Conservation (phyloP, 1,140 invertebrate species). For the Trinorchestia longiramus region DNA sequence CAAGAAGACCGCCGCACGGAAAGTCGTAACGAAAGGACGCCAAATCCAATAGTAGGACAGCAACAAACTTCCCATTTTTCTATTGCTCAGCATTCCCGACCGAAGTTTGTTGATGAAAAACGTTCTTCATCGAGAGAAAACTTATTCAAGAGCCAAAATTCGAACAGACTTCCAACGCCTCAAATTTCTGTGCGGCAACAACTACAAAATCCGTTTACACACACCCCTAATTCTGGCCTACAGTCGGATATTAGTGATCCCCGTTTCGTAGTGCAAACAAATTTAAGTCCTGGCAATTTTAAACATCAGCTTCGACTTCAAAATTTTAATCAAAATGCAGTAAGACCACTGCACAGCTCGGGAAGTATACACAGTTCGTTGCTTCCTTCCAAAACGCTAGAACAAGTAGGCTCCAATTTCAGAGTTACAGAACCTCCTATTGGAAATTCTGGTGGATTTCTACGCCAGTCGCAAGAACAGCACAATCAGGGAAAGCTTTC, state of each 20-base stretch:
- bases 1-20: background rate
- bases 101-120: background rate
- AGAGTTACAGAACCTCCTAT: background rate
- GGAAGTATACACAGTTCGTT: background rate
- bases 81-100: constrained; percentile 3
- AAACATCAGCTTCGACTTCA: constrained; percentile 38
- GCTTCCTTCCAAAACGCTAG: background rate
- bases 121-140: background rate
- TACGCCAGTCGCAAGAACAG: background rate
- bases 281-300: constrained; percentile 17
- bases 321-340: background rate
- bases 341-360: background rate
- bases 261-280: constrained; percentile 10
- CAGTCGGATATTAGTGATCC: background rate
- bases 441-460: background rate
- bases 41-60: background rate
- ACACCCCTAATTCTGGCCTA: background rate
- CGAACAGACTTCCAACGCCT: background rate
- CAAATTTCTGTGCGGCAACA: background rate
- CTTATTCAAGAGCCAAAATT: background rate
- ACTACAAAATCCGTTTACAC: background rate
- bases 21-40: background rate
- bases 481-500: background rate
- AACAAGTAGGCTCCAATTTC: background rate
- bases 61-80: constrained; percentile 13